Conservation (phyloP, 2,888 invertebrate genomes). For the Apeira syringaria region DNA sequence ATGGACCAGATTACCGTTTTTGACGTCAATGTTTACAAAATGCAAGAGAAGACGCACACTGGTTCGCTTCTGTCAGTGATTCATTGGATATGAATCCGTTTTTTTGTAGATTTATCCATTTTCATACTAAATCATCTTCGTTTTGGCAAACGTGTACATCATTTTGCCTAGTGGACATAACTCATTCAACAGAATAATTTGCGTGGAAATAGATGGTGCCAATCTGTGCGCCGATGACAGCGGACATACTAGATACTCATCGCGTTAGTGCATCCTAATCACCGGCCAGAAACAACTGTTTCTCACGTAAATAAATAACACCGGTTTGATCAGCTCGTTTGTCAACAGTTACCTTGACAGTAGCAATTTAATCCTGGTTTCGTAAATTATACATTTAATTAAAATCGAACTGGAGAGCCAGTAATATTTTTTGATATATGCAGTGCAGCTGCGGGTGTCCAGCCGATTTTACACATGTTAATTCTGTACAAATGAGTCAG, state of each 20-base stretch:
- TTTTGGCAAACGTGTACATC: slow-evolving; percentile 58
- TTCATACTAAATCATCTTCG: slow-evolving; percentile 46
- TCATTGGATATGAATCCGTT: slow-evolving; percentile 47
- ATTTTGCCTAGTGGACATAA: slow-evolving; percentile 40
- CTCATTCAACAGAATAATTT: slow-evolving; percentile 57
- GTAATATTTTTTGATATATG: slow-evolving; percentile 47
- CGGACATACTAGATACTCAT: slow-evolving; percentile 23
- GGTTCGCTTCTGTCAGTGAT: slow-evolving; percentile 39
- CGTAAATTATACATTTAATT: slow-evolving; percentile 11
- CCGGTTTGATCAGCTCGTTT: slow-evolving; percentile 12
- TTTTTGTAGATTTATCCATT: slow-evolving; percentile 29
- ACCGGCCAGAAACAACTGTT: slow-evolving; percentile 11
- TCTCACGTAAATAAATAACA: slow-evolving; percentile 13
- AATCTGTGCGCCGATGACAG: slow-evolving; percentile 40
- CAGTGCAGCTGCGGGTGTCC: slow-evolving; percentile 55
- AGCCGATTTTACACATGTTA: slow-evolving; percentile 60
- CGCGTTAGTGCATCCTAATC: slow-evolving; percentile 36
- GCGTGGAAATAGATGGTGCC: slow-evolving; percentile 52
- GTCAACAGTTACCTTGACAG: slow-evolving; percentile 12
- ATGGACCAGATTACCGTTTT: slow-evolving; percentile 44
- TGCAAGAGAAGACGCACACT: slow-evolving; percentile 47
- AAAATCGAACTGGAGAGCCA: slow-evolving; percentile 26
- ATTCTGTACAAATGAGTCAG: slow-evolving; percentile 69
- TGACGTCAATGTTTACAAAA: slow-evolving; percentile 61
- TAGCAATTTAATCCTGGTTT: slow-evolving; percentile 8